A percentile compares a stretch with the other conserved stretches of the same genome.
phyloP scores from a whole-genome alignment of 2,113 vertebrate genomes.

The Xiphias gladius region DNA sequence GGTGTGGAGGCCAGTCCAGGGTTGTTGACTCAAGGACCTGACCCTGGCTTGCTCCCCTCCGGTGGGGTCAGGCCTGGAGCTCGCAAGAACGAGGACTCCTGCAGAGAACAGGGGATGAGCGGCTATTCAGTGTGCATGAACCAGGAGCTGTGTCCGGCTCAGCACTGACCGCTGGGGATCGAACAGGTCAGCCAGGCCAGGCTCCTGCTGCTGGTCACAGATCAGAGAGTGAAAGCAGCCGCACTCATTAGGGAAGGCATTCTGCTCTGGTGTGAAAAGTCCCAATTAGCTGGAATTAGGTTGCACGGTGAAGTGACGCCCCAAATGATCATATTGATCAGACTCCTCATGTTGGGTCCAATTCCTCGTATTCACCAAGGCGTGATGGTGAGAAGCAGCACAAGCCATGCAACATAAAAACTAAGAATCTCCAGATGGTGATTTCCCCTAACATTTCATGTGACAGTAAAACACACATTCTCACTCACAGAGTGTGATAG shows the following conservation, averaged over 20 bases:
- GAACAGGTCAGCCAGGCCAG: constrained; percentile 70
- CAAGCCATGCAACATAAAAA: constrained; percentile 39
- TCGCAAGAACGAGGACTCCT: constrained; percentile 58
- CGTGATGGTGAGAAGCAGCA: constrained; percentile 5
- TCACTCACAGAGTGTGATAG: neutral
- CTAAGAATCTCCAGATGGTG: constrained; percentile 47
- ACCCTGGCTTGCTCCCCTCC: constrained; percentile 62
- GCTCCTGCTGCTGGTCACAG: constrained; percentile 70
- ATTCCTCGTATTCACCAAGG: constrained; percentile 58
- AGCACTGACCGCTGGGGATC: constrained; percentile 63
- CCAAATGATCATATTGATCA: constrained; percentile 76
- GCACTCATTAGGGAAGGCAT: constrained; percentile 70
- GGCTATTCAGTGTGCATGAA: constrained; percentile 65
- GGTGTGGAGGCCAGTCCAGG: constrained; percentile 51
- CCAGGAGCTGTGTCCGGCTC: constrained; percentile 63
- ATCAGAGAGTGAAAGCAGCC: constrained; percentile 64
- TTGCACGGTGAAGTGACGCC: constrained; percentile 40
- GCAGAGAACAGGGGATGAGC: constrained; percentile 76
- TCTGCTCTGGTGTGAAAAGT: constrained; percentile 78
- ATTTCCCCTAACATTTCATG: neutral
- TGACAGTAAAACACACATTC: constrained; percentile 12
- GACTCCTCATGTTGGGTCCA: constrained; percentile 32
- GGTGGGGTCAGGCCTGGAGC: constrained; percentile 66
- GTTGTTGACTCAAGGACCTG: constrained; percentile 74
- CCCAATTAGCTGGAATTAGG: constrained; percentile 82